Conservation (phyloP, 1,140 invertebrate genomes). For the Polypedilum vanderplanki region DNA sequence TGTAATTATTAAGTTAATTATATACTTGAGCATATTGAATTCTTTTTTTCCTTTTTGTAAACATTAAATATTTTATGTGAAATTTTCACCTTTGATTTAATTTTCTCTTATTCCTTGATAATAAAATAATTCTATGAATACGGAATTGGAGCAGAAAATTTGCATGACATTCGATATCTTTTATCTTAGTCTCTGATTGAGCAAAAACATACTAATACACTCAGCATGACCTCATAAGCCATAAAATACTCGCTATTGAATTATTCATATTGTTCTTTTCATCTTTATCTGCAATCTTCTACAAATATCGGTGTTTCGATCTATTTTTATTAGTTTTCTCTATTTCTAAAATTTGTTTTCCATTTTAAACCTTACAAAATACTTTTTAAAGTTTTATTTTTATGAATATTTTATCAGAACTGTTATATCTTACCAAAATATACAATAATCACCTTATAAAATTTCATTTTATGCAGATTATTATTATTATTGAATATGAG, state of each 20-base stretch:
- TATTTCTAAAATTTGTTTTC: too few relatives aligned
- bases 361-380: too few relatives aligned
- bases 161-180: background rate
- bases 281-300: background rate
- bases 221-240: conserved; percentile 15
- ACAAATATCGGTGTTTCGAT: background rate
- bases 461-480: too few relatives aligned
- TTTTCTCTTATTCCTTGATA: background rate
- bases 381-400: background rate
- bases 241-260: conserved; percentile 1
- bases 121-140: background rate
- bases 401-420: background rate
- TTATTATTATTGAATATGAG: too few relatives aligned
- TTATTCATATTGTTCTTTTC: background rate
- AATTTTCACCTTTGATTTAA: too few relatives aligned
- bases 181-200: background rate
- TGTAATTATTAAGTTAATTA: background rate
- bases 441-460: too few relatives aligned
- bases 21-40: background rate
- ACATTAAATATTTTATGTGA: too few relatives aligned
- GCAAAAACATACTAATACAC: background rate
- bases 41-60: background rate
- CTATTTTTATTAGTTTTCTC: too few relatives aligned
- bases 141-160: background rate
- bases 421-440: too few relatives aligned